phyloP scores from a whole-genome alignment of 1,140 invertebrate genomes.

The Bombus polaris region DNA sequence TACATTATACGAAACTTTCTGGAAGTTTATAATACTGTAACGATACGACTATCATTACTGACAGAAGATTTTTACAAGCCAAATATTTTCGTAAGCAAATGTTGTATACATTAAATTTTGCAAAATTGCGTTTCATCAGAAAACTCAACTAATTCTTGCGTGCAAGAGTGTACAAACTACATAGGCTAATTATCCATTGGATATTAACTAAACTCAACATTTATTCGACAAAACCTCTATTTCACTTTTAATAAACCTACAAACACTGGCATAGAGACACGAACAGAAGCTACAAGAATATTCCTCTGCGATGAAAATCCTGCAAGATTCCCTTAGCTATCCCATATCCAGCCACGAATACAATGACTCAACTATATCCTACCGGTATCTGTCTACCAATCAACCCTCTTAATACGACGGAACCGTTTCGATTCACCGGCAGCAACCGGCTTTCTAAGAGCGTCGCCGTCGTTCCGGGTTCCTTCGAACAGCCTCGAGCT shows the following conservation, averaged over 20 bases:
- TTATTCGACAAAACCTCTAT: neutral
- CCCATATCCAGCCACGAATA: neutral
- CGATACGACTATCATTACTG: no score
- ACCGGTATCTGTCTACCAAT: conserved; percentile 40
- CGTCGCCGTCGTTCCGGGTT: conserved; percentile 38
- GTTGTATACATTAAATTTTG: neutral
- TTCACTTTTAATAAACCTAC: neutral
- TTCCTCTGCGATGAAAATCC: neutral
- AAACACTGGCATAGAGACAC: no score
- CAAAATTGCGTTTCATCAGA: neutral
- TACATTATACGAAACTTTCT: no score
- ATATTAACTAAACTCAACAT: neutral
- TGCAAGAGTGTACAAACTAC: neutral
- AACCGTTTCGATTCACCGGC: conserved; percentile 30
- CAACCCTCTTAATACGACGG: conserved; percentile 22
- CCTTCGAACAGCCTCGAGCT: conserved; percentile 11
- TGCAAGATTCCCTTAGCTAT: neutral
- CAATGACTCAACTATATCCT: conserved; percentile 26
- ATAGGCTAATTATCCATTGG: neutral
- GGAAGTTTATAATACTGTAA: no score
- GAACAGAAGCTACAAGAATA: no score
- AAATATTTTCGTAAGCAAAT: no score
- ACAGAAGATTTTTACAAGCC: no score
- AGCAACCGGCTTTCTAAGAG: neutral
- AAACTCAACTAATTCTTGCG: neutral